Evolutionary conservation across 2,888 invertebrate species (phyloP), one percentile per base, ranked within the genome.

Genomic region (Hyppa rectilinea): DNA sequence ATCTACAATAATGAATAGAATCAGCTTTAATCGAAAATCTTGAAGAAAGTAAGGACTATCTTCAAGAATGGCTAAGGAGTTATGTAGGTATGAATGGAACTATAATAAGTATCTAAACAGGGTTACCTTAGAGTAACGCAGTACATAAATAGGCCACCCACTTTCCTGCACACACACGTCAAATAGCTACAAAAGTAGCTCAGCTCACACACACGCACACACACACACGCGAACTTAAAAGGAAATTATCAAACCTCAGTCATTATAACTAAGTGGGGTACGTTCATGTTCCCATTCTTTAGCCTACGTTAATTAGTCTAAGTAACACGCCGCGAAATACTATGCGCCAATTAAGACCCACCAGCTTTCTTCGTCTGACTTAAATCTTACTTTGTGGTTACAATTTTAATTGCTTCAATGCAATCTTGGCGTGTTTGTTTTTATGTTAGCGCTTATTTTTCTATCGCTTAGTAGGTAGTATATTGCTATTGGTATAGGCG

Each of bases 321-420:
- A 90, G 91, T 89, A 90, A 90, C 88, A 85, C 82, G 81, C 87
- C 84, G 84, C 85, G 83, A 90, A 90, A 89, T 88, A 89, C 85
- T 89, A 78, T 75, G 82, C 82, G 75, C 88, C 87, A 91, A 91
- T 91, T 90, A 91, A 88, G 86, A 86, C 84, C 80, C 79, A 78
- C 76, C 81, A 80, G 84, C 82, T 90, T 91, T 88, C 88, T 89
- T 87, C 85, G 78, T 81, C 83, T 78, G 71, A 85, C 81, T 88
- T 83, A 87, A 89, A 87, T 84, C 84, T 87, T 82, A 87, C 85
- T 88, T 85, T 86, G 83, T 60, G 76, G 75, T 71, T 76, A 72
- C 75, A 85, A 83, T 85, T 88, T 87, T 79, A 86, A 85, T 79
- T 70, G 80, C 79, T 69, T 71, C 67, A 75, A 77, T 71, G 71